phyloP scores from a whole-genome alignment of 2,888 invertebrate genomes.

The Zygaena filipendulae region DNA sequence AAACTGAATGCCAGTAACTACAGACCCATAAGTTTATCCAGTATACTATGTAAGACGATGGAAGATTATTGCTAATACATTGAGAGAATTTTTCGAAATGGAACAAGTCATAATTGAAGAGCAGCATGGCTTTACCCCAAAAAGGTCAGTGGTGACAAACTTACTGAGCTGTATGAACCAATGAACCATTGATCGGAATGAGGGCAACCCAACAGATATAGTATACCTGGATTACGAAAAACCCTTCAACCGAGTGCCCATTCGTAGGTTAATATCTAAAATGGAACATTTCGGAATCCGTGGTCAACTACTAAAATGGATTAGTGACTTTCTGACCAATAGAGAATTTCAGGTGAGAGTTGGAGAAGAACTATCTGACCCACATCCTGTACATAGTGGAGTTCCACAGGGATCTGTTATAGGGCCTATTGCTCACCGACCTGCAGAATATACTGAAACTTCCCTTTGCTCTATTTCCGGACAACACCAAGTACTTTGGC shows the following conservation, averaged over 20 bases:
- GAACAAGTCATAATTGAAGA: no score
- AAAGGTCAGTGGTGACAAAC: slow-evolving; percentile 1
- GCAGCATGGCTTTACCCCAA: neutral
- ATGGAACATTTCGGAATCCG: slow-evolving; percentile 1
- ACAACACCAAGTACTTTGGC: no score
- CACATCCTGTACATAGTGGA: no score
- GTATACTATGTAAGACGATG: slow-evolving; percentile 2
- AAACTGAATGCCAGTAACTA: no score
- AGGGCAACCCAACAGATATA: slow-evolving; percentile 3
- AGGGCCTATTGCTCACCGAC: no score
- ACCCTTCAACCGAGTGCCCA: slow-evolving; percentile 4
- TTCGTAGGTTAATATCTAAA: neutral
- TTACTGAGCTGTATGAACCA: slow-evolving; percentile 1
- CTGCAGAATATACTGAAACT: no score
- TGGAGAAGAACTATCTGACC: no score
- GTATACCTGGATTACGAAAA: slow-evolving; percentile 5
- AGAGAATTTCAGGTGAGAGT: no score
- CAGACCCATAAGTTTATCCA: no score
- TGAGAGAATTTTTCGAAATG: neutral
- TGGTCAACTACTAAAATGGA: slow-evolving; percentile 2
- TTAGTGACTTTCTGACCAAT: neutral
- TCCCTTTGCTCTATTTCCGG: no score
- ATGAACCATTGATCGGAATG: slow-evolving; percentile 1
- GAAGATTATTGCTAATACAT: slow-evolving; percentile 1
- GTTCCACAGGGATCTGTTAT: no score